Evolutionary conservation across 2,113 vertebrate species (phyloP).

Genomic region (Burhinus oedicnemus): DNA sequence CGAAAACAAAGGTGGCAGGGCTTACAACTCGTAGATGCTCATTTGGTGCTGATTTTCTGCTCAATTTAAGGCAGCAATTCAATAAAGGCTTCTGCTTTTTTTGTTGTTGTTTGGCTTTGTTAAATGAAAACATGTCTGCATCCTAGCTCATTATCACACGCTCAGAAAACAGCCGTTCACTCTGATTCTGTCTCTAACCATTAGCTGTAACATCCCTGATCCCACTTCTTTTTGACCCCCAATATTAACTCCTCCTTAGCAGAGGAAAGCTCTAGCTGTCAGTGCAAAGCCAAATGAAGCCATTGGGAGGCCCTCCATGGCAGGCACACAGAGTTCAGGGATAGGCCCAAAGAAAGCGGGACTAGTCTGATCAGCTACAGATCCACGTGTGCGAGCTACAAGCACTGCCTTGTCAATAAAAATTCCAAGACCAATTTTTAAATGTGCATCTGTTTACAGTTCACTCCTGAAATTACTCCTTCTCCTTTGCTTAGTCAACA

Average conservation of each 20-base stretch:
- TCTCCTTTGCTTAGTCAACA: not conserved
- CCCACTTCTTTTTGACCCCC: not conserved
- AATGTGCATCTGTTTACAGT: not conserved
- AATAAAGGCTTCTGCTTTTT: slow-evolving; percentile 4
- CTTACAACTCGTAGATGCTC: not conserved
- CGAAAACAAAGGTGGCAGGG: not conserved
- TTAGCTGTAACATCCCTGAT: not conserved
- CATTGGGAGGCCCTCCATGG: not conserved
- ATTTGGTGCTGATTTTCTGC: slow-evolving; percentile 60
- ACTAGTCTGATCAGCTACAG: not conserved
- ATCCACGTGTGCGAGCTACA: fast-evolving
- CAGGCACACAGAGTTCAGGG: not conserved
- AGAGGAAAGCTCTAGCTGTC: not conserved
- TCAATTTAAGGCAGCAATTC: slow-evolving; percentile 55
- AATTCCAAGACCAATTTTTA: not conserved
- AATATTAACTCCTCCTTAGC: not conserved
- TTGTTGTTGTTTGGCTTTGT: slow-evolving; percentile 2
- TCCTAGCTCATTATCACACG: slow-evolving; percentile 22
- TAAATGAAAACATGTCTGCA: slow-evolving; percentile 24
- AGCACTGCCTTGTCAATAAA: not conserved
- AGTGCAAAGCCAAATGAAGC: not conserved
- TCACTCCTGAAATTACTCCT: not conserved
- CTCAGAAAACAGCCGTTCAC: not conserved
- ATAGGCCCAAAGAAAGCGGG: fast-evolving
- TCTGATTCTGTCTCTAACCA: slow-evolving; percentile 5